Conservation (phyloP, 1,140 invertebrate genomes). For the Orussus abietinus region DNA sequence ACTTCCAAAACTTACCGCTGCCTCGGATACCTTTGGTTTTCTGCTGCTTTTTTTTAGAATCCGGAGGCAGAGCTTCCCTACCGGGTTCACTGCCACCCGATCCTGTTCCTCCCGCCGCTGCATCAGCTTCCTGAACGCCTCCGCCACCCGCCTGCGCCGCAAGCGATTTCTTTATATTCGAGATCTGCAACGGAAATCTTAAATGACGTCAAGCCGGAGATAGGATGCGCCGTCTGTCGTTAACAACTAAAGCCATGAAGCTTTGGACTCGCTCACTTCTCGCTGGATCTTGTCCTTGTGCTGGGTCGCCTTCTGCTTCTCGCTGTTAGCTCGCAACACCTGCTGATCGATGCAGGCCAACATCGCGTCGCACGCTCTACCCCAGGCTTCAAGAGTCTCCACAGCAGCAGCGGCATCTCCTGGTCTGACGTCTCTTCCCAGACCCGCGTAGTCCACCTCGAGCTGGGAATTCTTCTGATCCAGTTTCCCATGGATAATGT, state of each 20-base stretch:
- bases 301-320: conserved; percentile 76
- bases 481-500: conserved; percentile 94
- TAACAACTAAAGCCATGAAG: too few relatives aligned
- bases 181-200: conserved; percentile 34
- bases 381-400: conserved; percentile 83
- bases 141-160: conserved; percentile 36
- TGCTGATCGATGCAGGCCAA: conserved; percentile 85
- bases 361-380: conserved; percentile 85
- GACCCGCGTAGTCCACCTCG: conserved; percentile 86
- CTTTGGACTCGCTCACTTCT: too few relatives aligned
- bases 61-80: conserved; percentile 41
- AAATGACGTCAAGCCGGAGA: too few relatives aligned
- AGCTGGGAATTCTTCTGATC: conserved; percentile 92
- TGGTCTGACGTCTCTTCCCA: conserved; percentile 85
- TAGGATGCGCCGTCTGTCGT: too few relatives aligned
- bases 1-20: conserved; percentile 51
- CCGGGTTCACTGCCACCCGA: conserved; percentile 42
- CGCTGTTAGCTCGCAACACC: conserved; percentile 79
- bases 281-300: conserved; percentile 82
- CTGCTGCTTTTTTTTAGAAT: conserved; percentile 47
- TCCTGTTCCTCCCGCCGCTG: conserved; percentile 42
- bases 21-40: conserved; percentile 48
- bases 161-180: conserved; percentile 43
- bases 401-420: conserved; percentile 75
- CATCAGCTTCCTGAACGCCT: conserved; percentile 47